phyloP scores from a whole-genome alignment of 2,888 invertebrate species.

The Seira musarum region DNA sequence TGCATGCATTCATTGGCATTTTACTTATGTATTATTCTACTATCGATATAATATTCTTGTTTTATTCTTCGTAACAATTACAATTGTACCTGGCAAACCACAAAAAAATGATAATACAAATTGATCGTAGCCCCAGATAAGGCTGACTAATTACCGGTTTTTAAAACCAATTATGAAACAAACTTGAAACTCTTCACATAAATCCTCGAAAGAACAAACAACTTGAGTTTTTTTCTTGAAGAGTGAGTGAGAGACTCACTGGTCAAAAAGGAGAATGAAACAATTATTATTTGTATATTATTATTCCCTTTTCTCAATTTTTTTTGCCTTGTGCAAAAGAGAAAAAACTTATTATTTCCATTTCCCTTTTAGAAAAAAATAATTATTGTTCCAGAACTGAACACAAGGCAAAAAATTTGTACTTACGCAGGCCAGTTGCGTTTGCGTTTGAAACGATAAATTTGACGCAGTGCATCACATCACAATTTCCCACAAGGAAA shows the following conservation, averaged over 20 bases:
- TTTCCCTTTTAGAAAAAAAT: not conserved
- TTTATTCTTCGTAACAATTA: too few relatives aligned
- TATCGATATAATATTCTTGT: too few relatives aligned
- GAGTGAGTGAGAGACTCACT: too few relatives aligned
- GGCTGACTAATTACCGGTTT: constrained; percentile 48
- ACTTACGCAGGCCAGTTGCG: too few relatives aligned
- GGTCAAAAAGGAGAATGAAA: not conserved
- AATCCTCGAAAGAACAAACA: not conserved
- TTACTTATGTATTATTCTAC: too few relatives aligned
- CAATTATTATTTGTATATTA: not conserved
- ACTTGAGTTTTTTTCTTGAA: too few relatives aligned
- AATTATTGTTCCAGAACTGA: too few relatives aligned
- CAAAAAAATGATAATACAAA: not conserved
- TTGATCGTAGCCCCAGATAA: constrained; percentile 30
- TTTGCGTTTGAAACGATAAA: too few relatives aligned
- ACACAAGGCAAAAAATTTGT: too few relatives aligned
- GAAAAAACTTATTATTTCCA: not conserved
- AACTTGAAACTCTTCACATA: constrained; percentile 33
- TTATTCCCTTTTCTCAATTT: not conserved
- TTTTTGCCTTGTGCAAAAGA: not conserved
- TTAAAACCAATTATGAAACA: constrained; percentile 46
- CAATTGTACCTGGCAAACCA: too few relatives aligned
- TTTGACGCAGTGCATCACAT: too few relatives aligned
- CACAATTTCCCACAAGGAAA: constrained; percentile 10
- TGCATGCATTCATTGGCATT: too few relatives aligned